phyloP scores from a whole-genome alignment of 2,113 vertebrate species.

The Lagopus muta region DNA sequence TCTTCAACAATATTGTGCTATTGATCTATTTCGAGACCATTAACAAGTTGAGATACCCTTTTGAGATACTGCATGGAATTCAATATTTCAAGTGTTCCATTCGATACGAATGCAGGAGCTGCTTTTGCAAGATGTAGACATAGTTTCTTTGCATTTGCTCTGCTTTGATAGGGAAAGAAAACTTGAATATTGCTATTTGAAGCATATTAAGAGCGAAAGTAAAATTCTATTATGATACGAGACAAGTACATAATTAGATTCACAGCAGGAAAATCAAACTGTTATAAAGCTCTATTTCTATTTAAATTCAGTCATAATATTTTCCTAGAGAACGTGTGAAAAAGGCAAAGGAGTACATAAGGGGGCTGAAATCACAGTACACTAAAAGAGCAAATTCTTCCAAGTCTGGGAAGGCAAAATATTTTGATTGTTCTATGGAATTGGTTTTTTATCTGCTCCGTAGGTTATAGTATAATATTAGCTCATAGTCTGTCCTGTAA shows the following conservation, averaged over 20 bases:
- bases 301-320: background rate
- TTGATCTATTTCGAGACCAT: background rate
- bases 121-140: background rate
- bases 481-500: fast-evolving
- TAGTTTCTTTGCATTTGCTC: background rate
- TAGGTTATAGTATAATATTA: background rate
- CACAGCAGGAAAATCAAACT: background rate
- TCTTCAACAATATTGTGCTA: background rate
- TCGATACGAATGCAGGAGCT: background rate
- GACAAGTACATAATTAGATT: background rate
- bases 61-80: background rate
- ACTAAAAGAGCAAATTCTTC: background rate
- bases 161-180: background rate
- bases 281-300: background rate
- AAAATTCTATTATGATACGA: background rate
- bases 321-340: background rate
- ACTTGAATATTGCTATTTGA: background rate
- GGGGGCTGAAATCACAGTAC: background rate
- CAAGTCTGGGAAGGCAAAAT: background rate
- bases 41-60: background rate
- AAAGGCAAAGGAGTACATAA: background rate
- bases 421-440: background rate
- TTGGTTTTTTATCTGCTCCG: background rate
- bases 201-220: background rate
- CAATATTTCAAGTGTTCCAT: background rate